These are phyloP conservation scores for Ochropacha duplaris DNA, from an alignment of 2,888 invertebrate genomes.

Conservation along the genomic window DNA sequence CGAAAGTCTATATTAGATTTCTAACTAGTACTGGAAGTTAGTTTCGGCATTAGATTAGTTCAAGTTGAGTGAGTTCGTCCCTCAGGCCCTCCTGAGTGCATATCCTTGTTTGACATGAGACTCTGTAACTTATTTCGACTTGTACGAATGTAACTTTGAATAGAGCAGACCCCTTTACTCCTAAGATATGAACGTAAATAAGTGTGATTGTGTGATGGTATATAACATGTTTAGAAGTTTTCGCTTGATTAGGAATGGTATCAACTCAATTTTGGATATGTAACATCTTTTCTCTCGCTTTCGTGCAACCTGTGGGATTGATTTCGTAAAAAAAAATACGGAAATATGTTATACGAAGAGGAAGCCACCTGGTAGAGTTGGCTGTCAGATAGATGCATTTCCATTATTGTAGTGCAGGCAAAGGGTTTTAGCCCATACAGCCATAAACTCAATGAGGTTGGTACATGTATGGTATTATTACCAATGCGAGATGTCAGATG, in stretches of 20 bases:
- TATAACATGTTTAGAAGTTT: not conserved
- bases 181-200: slow-evolving; percentile 17
- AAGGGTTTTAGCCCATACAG: too few relatives aligned
- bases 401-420: too few relatives aligned
- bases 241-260: not conserved
- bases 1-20: slow-evolving; percentile 41
- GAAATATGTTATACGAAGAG: too few relatives aligned
- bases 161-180: slow-evolving; percentile 39
- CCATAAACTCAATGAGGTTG: too few relatives aligned
- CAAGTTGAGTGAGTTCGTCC: slow-evolving; percentile 41
- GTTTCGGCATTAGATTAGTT: slow-evolving; percentile 71
- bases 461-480: too few relatives aligned
- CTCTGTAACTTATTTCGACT: slow-evolving; percentile 68
- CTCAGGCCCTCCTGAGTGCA: slow-evolving; percentile 66
- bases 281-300: too few relatives aligned
- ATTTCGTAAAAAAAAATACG: too few relatives aligned
- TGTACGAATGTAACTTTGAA: slow-evolving; percentile 50
- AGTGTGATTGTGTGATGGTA: not conserved
- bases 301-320: too few relatives aligned
- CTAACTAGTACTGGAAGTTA: slow-evolving; percentile 43
- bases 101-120: slow-evolving; percentile 77
- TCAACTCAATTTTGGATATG: too few relatives aligned
- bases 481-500: too few relatives aligned
- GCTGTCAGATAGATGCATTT: too few relatives aligned
- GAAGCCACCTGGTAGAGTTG: too few relatives aligned